Evolutionary conservation across 2,888 invertebrate genomes (phyloP).

Genomic region (Gibbula magus): DNA sequence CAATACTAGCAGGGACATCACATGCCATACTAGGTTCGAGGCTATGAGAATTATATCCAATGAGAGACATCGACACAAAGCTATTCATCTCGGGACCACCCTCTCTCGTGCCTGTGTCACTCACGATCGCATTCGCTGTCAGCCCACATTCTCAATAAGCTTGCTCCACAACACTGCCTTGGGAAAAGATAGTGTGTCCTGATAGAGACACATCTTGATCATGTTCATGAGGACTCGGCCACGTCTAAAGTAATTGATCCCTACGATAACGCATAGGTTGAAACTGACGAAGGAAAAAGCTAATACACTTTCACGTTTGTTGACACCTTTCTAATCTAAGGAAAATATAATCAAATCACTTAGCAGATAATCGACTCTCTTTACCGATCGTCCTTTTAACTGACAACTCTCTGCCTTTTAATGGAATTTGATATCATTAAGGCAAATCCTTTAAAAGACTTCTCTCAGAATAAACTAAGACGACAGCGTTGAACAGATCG

Average conservation of each 20-base stretch:
- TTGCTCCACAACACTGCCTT: neutral
- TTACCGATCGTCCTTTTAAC: no score
- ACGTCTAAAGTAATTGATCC: neutral
- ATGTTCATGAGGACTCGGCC: neutral
- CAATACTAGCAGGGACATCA: constrained; percentile 6
- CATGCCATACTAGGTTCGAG: constrained; percentile 13
- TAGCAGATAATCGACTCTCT: neutral
- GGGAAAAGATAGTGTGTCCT: neutral
- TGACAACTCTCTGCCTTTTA: no score
- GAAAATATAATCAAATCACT: constrained; percentile 6
- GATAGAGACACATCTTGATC: neutral
- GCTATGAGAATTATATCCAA: constrained; percentile 5
- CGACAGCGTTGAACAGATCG: no score
- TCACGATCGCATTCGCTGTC: constrained; percentile 5
- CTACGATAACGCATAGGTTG: neutral
- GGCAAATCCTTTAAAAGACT: no score
- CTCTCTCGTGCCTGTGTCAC: constrained; percentile 11
- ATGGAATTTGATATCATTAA: no score
- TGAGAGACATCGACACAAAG: constrained; percentile 3
- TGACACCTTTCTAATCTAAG: neutral
- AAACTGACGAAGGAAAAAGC: neutral
- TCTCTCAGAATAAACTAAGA: no score
- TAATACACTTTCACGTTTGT: neutral
- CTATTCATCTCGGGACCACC: constrained; percentile 20
- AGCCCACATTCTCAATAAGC: neutral